Conservation (phyloP, 1,140 invertebrate genomes). For the Drosophila saltans region DNA sequence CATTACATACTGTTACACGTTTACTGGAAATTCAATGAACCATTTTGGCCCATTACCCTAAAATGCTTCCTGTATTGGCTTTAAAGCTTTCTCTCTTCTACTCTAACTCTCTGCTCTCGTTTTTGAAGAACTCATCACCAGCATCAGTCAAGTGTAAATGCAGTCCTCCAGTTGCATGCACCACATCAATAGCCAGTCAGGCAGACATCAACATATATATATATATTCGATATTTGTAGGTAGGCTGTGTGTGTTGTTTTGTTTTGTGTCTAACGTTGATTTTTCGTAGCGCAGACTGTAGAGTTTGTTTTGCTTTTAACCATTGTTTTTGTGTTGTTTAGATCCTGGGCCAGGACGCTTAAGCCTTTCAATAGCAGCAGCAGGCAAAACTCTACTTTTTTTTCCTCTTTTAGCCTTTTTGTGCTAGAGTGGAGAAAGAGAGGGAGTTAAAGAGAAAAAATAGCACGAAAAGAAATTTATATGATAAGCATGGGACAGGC, state of each 20-base stretch:
- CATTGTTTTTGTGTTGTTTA: conserved; percentile 49
- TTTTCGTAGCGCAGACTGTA: conserved; percentile 22
- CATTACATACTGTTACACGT: not conserved
- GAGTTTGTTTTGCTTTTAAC: conserved; percentile 10
- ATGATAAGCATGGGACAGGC: conserved; percentile 72
- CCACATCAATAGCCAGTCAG: conserved; percentile 27
- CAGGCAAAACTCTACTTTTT: conserved; percentile 37
- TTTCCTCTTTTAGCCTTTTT: conserved; percentile 69
- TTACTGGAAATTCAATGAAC: not conserved
- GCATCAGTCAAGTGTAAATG: conserved; percentile 46
- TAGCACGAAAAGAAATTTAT: conserved; percentile 69
- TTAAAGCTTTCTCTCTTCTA: not conserved
- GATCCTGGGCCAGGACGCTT: conserved; percentile 41
- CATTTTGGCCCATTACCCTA: not conserved
- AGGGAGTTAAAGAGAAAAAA: conserved; percentile 43
- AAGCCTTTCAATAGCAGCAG: conserved; percentile 74
- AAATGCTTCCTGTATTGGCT: conserved; percentile 8
- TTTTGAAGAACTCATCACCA: conserved; percentile 22
- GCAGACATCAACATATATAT: not conserved
- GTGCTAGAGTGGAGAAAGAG: conserved; percentile 22
- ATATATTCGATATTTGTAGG: conserved; percentile 40
- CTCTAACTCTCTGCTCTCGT: not conserved
- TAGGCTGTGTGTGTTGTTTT: conserved; percentile 40
- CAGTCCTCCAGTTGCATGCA: conserved; percentile 30
- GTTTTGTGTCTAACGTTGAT: conserved; percentile 67